phyloP scores from a whole-genome alignment of 1,140 invertebrate species.

The Drosophila nasuta region DNA sequence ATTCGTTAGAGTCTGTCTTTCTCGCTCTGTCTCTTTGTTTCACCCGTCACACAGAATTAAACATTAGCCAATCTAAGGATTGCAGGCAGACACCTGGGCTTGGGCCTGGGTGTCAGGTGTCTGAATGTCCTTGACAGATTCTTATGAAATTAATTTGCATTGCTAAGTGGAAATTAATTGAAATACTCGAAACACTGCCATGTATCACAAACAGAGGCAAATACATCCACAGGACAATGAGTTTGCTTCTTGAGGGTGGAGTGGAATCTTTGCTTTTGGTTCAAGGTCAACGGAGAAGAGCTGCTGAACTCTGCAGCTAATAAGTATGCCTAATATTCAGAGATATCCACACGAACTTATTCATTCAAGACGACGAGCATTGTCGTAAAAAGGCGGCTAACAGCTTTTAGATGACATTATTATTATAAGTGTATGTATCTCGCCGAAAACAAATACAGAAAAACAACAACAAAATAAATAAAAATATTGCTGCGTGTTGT shows the following conservation, averaged over 20 bases:
- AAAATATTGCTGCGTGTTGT: neutral
- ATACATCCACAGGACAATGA: neutral
- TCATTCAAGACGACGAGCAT: constrained; percentile 8
- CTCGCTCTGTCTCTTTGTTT: neutral
- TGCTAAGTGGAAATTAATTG: constrained; percentile 66
- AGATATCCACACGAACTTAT: constrained; percentile 1
- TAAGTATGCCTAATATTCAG: constrained; percentile 11
- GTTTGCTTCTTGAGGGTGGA: neutral
- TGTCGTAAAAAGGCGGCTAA: constrained; percentile 15
- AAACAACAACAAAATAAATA: neutral
- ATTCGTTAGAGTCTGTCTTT: constrained; percentile 45
- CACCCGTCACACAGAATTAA: constrained; percentile 9
- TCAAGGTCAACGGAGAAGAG: constrained; percentile 13
- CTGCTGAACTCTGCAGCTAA: constrained; percentile 6
- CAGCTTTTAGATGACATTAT: constrained; percentile 27
- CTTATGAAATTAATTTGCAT: constrained; percentile 65
- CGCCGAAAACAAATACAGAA: no score
- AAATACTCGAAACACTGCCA: constrained; percentile 37
- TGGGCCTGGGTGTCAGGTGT: neutral
- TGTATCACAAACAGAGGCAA: neutral
- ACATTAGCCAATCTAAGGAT: constrained; percentile 19
- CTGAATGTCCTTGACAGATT: constrained; percentile 42
- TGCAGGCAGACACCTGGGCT: neutral
- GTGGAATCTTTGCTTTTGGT: neutral
- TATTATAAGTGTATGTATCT: constrained; percentile 14